Conservation (phyloP, 2,888 invertebrate genomes). For the Sphaeridia pumilis region DNA sequence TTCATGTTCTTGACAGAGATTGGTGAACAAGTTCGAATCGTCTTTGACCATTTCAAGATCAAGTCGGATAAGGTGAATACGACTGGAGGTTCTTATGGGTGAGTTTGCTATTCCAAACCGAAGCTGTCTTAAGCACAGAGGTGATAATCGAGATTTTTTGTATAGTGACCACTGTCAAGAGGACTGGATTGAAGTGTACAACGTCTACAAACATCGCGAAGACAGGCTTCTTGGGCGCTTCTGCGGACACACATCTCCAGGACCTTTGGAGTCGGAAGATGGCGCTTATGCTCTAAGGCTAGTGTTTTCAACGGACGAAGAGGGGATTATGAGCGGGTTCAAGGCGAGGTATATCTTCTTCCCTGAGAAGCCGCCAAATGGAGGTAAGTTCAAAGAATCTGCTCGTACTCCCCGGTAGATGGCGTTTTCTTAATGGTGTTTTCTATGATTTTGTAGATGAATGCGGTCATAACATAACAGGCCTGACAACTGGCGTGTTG, state of each 20-base stretch:
- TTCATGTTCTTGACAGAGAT: conserved; percentile 76
- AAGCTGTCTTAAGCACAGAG: not conserved
- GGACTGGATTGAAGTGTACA: conserved; percentile 90
- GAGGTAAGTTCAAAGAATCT: conserved; percentile 42
- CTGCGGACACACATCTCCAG: conserved; percentile 44
- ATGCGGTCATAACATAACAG: conserved; percentile 80
- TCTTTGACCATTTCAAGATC: conserved; percentile 84
- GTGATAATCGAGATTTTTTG: not conserved
- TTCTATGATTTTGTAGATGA: conserved; percentile 51
- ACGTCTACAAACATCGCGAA: conserved; percentile 68
- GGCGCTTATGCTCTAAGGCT: conserved; percentile 79
- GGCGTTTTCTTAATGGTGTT: not conserved
- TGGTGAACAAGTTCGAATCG: conserved; percentile 78
- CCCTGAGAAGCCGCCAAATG: conserved; percentile 72
- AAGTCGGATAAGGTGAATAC: conserved; percentile 67
- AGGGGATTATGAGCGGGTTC: conserved; percentile 86
- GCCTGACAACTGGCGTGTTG: conserved; percentile 64
- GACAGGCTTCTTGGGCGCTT: conserved; percentile 75
- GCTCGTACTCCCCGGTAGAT: not conserved
- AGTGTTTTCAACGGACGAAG: conserved; percentile 73
- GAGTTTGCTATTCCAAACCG: conserved; percentile 17
- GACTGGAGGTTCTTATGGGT: conserved; percentile 59
- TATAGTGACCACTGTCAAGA: conserved; percentile 55
- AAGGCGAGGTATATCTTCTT: conserved; percentile 92
- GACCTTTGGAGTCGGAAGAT: conserved; percentile 83